Conservation (phyloP, 2,113 vertebrate species). For the Origma solitaria region DNA sequence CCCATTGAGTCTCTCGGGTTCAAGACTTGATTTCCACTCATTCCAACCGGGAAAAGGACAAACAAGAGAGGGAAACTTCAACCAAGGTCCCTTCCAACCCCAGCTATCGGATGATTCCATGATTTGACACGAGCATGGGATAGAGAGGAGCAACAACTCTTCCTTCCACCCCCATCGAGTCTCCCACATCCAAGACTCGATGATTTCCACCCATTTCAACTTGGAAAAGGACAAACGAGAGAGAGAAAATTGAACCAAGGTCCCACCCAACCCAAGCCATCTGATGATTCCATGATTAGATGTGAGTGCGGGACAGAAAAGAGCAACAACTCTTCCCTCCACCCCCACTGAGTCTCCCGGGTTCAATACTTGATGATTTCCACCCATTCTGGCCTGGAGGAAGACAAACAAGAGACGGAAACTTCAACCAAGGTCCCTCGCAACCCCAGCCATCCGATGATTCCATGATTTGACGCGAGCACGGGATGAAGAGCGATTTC, state of each 20-base stretch:
- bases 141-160: neutral
- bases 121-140: rapidly evolving
- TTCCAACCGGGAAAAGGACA: neutral
- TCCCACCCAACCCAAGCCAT: neutral
- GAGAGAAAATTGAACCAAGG: neutral
- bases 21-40: neutral
- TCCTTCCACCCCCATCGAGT: rapidly evolving
- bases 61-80: no score
- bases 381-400: neutral
- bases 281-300: rapidly evolving
- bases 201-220: neutral
- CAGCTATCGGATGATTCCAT: rapidly evolving
- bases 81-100: neutral
- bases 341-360: rapidly evolving
- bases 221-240: no score
- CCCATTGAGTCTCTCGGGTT: neutral
- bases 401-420: rapidly evolving
- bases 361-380: rapidly evolving
- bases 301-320: rapidly evolving
- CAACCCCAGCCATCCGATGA: rapidly evolving
- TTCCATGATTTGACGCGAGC: rapidly evolving
- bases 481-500: rapidly evolving
- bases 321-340: neutral
- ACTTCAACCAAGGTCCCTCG: neutral
- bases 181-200: rapidly evolving